A percentile compares a stretch with the other conserved stretches of the same genome.
Conservation (phyloP, 2,888 invertebrate species). For the Chloroclystis v-ata region DNA sequence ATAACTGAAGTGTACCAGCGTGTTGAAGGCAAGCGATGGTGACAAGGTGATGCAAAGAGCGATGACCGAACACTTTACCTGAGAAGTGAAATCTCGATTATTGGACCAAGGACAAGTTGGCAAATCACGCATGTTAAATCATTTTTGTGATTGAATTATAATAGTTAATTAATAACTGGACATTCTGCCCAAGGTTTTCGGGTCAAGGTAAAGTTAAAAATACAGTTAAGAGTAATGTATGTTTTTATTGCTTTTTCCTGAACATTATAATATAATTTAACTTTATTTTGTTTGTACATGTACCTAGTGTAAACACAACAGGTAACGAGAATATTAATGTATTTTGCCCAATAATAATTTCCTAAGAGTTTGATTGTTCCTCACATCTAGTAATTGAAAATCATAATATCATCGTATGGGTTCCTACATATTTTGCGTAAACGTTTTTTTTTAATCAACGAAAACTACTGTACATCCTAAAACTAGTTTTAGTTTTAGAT, state of each 20-base stretch:
- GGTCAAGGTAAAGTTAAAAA: conserved; percentile 17
- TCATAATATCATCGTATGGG: no score
- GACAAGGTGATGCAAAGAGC: conserved; percentile 45
- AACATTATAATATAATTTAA: not conserved
- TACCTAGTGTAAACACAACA: no score
- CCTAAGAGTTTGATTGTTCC: no score
- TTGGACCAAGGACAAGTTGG: conserved; percentile 28
- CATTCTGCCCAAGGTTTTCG: conserved; percentile 18
- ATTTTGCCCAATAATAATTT: no score
- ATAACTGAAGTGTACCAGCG: conserved; percentile 39
- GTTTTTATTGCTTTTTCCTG: not conserved
- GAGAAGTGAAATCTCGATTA: conserved; percentile 28
- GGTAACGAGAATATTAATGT: no score
- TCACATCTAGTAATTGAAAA: no score
- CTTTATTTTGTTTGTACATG: no score
- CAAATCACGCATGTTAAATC: conserved; percentile 18
- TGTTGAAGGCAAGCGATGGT: conserved; percentile 35
- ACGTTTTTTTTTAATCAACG: no score
- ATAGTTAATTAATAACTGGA: conserved; percentile 3
- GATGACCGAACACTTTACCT: conserved; percentile 35
- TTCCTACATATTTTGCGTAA: no score
- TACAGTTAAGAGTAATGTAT: not conserved
- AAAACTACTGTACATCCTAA: no score
- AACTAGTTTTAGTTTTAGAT: no score
- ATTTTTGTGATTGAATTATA: conserved; percentile 5